A percentile compares a stretch with the other conserved stretches of the same genome.
These are phyloP conservation scores for Abramis brama DNA, from an alignment of 2,113 vertebrate genomes.

Conservation along the genomic window DNA sequence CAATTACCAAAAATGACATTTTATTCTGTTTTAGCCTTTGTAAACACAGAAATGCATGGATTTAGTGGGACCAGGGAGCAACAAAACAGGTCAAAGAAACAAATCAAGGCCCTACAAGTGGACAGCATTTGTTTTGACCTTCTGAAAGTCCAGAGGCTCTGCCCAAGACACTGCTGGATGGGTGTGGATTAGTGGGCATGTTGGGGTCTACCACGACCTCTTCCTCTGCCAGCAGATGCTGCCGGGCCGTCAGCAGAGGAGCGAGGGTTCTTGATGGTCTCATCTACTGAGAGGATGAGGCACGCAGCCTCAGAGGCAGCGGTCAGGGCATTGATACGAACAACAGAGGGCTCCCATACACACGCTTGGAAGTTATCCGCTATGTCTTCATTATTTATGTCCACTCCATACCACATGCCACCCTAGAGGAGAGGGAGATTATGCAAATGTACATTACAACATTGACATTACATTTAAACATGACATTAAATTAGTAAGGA, in stretches of 20 bases:
- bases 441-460: not conserved
- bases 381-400: conserved; percentile 94
- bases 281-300: conserved; percentile 92
- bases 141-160: conserved; percentile 44
- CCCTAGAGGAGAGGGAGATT: conserved; percentile 72
- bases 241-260: conserved; percentile 77
- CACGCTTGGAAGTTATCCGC: conserved; percentile 89
- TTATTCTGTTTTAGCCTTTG: conserved; percentile 19
- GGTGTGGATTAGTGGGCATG: conserved; percentile 76
- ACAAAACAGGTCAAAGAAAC: conserved; percentile 15
- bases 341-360: conserved; percentile 93
- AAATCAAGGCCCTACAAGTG: not conserved
- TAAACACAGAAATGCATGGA: conserved; percentile 8
- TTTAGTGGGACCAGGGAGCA: not conserved
- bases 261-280: conserved; percentile 95
- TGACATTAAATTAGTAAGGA: not conserved
- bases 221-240: conserved; percentile 68
- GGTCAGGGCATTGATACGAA: conserved; percentile 91
- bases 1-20: not conserved
- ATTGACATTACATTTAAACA: not conserved
- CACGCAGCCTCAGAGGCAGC: conserved; percentile 94
- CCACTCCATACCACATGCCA: conserved; percentile 92
- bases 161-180: conserved; percentile 45
- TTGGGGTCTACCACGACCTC: conserved; percentile 79
- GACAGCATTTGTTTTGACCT: conserved; percentile 22